A percentile compares a stretch with the other conserved stretches of the same genome.
These are phyloP conservation scores for Barypeithes pellucidus DNA, from an alignment of 2,888 invertebrate species.

Conservation along the genomic window DNA sequence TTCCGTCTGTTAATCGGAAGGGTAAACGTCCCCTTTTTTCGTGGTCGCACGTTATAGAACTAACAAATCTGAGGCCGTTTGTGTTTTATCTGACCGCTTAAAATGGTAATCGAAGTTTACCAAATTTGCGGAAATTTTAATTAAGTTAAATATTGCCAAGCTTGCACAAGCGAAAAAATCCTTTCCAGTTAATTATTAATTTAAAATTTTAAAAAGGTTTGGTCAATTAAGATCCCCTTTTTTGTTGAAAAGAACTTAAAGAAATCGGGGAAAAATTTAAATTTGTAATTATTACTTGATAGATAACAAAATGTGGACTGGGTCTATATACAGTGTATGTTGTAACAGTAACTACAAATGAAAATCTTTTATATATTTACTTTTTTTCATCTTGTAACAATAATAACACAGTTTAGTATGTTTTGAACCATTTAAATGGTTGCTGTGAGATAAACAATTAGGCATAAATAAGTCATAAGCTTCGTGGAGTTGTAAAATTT, in stretches of 20 bases:
- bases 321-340: no score
- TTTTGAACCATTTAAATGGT: no score
- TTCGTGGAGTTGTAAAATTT: no score
- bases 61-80: not conserved
- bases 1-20: no score
- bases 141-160: slow-evolving; percentile 20
- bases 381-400: no score
- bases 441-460: no score
- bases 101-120: slow-evolving; percentile 17
- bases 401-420: no score
- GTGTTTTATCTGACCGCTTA: not conserved
- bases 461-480: no score
- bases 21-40: no score
- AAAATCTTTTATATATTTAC: no score
- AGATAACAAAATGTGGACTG: no score
- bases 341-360: no score
- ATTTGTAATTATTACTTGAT: not conserved
- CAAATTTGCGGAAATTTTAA: slow-evolving; percentile 26
- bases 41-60: not conserved
- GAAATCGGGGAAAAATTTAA: slow-evolving; percentile 2
- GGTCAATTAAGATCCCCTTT: not conserved
- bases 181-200: slow-evolving; percentile 6
- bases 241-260: slow-evolving; percentile 4
- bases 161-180: slow-evolving; percentile 19
- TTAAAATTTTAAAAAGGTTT: slow-evolving; percentile 19